Base-by-base conservation (phyloP, 2,888 invertebrate species). In the Caenorhabditis sinica region DNA sequence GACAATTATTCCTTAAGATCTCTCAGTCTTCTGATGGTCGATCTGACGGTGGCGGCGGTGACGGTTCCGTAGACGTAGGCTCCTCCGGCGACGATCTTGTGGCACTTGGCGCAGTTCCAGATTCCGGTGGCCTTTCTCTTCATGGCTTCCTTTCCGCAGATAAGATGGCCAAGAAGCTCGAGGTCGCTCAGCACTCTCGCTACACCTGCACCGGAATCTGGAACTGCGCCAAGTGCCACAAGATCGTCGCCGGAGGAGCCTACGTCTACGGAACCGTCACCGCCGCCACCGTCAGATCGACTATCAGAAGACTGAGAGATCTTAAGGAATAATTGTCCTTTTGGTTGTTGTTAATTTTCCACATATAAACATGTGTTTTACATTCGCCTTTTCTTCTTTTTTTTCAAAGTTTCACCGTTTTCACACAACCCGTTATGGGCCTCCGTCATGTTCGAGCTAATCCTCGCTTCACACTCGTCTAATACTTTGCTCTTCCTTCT, bases 61-160 rank as follows among this genome's bases (percentile, higher is more conserved):
- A 97, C 97, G 87, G 99, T 99, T 90, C 93, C 96, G 94, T 98
- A 98, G 53, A 97, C 97, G 96, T 97, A 99, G 25, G 99, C 99
- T 90, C 99, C 99, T 92, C 98, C 98, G 86, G 95, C 99, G 84
- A 99, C 98, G 68, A 96, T 96, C 88, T 98, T 96, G 93, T 96
- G 96, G 94, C 99, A 99, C 81, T 97, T 95, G 94, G 96, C 96
- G 95, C 99, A 99, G 51, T 96, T 95, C 99, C 99, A 99, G 93
- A 99, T 98, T 89, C 99, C 99, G 76, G 98, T 98, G 93, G 97
- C 97, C 88, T 95, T 95, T 90, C 99, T 95, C 94, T 97, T 98
- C 98, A 99, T 98, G 89, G 97, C 96, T 94, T 99, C 98, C 95
- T 99, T 99, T 94, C 99, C 99, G 94, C 99, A 99, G 94, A 99